These are phyloP conservation scores for Platysternon megacephalum DNA, from an alignment of 2,113 vertebrate genomes.

Conservation along the genomic window DNA sequence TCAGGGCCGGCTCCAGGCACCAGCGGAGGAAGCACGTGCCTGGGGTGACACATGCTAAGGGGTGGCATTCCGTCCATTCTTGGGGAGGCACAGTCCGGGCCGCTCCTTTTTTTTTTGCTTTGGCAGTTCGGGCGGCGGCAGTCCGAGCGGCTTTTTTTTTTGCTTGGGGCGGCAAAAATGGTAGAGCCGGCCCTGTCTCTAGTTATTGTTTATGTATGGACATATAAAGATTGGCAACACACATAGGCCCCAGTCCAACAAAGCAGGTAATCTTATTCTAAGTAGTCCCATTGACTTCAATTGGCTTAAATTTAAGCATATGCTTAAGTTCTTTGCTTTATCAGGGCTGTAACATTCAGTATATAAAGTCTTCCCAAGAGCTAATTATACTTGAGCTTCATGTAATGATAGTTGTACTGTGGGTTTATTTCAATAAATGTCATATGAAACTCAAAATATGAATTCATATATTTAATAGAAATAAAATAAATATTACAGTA, in stretches of 20 bases:
- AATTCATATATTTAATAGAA: background rate
- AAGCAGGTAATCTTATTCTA: background rate
- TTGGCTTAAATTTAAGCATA: background rate
- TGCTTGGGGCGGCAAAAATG: too few relatives aligned
- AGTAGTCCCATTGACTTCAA: background rate
- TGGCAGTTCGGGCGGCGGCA: too few relatives aligned
- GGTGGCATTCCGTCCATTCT: too few relatives aligned
- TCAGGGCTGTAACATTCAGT: background rate
- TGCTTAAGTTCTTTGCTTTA: background rate
- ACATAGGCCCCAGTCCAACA: background rate
- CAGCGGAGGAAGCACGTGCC: too few relatives aligned
- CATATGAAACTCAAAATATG: background rate
- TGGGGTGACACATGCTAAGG: too few relatives aligned
- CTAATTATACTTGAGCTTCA: background rate
- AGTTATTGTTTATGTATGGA: constrained; percentile 19
- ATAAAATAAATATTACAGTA: background rate
- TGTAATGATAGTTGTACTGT: background rate
- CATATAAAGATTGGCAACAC: constrained; percentile 20
- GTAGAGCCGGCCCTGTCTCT: background rate
- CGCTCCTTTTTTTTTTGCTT: too few relatives aligned
- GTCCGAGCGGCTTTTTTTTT: too few relatives aligned
- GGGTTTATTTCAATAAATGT: background rate
- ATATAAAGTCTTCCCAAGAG: background rate
- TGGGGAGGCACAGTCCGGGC: too few relatives aligned
- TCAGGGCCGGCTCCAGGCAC: background rate